Base-by-base conservation (phyloP, 2,113 vertebrate genomes). In the Poecilia latipinna region DNA sequence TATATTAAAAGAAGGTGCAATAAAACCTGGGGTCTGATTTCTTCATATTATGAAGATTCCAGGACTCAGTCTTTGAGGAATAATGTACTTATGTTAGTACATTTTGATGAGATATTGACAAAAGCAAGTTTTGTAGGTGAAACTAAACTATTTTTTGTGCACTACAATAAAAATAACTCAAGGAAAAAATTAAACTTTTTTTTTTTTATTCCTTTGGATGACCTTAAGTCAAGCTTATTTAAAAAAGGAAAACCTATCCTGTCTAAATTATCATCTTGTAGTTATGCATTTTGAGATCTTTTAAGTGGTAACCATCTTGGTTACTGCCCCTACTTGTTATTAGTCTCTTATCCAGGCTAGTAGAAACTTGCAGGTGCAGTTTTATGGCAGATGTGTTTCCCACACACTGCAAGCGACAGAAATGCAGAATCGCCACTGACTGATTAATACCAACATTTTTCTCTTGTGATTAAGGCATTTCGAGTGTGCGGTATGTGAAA, bases 341-440 rank as follows among this genome's bases (percentile, higher is more conserved):
- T 32, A 7, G 22, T 64, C n/a, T 4, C 8, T 54, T 32, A 4
- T 1, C 6, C 12, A 31, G 39, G 61, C 67, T 60, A 72, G 61
- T 69, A 4, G 61, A 68, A 37, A 44, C 71, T 57, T 26, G 74
- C 71, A 78, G 74, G 79, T 86, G 79, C 26, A 39, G 33, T 29
- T n/a, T 70, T 78, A 17, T 22, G 4, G 61, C 32, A 1, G 51
- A 65, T 8, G 48, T n/a, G 4, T 70, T 39, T 17, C 68, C 13
- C 68, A 60, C 66, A 60, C 73, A 75, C 61, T 37, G 26, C 62
- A 77, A 28, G 35, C 29, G 48, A 28, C 61, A 77, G 8, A 12
- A 75, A 72, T 54, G 74, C 77, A 86, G 77, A 84, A 68, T 82
- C 0, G 3, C 44, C 37, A 12, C 79, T 35, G 76, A 84, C 76